Conservation (phyloP, 2,888 invertebrate genomes). For the Amblyteles armatorius region DNA sequence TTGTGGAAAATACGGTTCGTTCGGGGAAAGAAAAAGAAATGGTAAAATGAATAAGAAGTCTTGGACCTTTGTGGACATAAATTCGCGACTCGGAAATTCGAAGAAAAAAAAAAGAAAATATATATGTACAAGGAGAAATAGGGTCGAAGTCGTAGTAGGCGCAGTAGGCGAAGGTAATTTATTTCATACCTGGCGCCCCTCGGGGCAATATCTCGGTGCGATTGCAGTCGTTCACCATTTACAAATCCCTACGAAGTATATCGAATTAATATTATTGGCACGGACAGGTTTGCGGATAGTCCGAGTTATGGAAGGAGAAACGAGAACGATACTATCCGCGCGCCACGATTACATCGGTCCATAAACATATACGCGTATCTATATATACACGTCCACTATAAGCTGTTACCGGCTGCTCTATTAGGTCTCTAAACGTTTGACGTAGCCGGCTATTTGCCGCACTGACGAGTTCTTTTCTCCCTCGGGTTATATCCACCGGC, state of each 20-base stretch:
- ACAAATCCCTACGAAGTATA: constrained; percentile 51
- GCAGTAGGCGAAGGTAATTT: constrained; percentile 82
- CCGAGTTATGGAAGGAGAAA: constrained; percentile 48
- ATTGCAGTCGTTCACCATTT: constrained; percentile 49
- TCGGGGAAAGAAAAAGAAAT: no score
- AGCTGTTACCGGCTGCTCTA: constrained; percentile 44
- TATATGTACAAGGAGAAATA: background rate
- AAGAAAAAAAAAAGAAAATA: background rate
- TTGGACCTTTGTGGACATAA: background rate
- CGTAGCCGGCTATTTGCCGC: constrained; percentile 53
- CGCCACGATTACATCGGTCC: constrained; percentile 34
- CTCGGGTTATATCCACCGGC: constrained; percentile 53
- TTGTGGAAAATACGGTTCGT: no score
- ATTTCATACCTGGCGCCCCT: constrained; percentile 77
- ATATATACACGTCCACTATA: constrained; percentile 9
- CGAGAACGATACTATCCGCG: constrained; percentile 51
- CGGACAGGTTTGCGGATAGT: constrained; percentile 63
- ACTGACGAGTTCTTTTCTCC: constrained; percentile 46
- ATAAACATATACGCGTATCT: constrained; percentile 14
- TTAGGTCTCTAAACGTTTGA: constrained; percentile 61
- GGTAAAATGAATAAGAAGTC: no score
- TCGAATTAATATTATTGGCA: constrained; percentile 59
- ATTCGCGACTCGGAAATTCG: background rate
- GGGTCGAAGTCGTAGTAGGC: constrained; percentile 72
- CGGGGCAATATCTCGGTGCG: constrained; percentile 52